Base-by-base conservation (phyloP, 2,888 invertebrate genomes). In the Cerastoderma edule region DNA sequence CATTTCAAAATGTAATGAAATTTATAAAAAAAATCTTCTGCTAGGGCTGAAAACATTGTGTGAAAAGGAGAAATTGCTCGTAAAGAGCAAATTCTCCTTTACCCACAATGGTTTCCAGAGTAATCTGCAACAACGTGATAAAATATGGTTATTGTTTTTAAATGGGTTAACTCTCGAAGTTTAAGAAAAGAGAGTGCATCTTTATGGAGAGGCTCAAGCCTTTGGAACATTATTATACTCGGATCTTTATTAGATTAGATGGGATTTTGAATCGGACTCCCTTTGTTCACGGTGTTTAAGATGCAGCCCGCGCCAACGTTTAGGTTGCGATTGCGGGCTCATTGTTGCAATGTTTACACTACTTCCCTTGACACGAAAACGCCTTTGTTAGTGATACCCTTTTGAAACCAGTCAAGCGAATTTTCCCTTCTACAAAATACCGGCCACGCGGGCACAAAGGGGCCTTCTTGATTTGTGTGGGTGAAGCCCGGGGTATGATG, bases 251-350 rank as follows among this genome's bases (percentile, higher is more conserved):
- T 60, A 24, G 60, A 39, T 3, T 39, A 35, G 60, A 60, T 53
- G 53, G 24, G 53, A n/a, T 2, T 53, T 53, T 53, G 53, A 53
- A 53, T 24, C 27, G 53, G 28, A 13, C 13, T 16, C 30, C 28
- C 48, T 50, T 66, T 66, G 66, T 66, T 33, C 66, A n/a, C 32
- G 24, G 27, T 60, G n/a, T 50, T 66, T 33, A 72, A 72, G 66
- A 57, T 66, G 57, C 30, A 72, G 65, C 72, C 72, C 72, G 60
- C 72, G 77, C 68, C 72, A 44, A n/a, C 67, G 60, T 75, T 75
- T 75, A 66, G 46, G 64, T 57, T 72, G 53, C 77, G 72, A 72
- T 69, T 68, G 56, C 56, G 27, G 44, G 27, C 32, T 60, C 46
- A 75, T 71, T 71, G 67, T 67, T 35, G 44, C 46, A 44, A 44